Conservation (phyloP, 2,113 vertebrate species). For the Furnarius figulus region DNA sequence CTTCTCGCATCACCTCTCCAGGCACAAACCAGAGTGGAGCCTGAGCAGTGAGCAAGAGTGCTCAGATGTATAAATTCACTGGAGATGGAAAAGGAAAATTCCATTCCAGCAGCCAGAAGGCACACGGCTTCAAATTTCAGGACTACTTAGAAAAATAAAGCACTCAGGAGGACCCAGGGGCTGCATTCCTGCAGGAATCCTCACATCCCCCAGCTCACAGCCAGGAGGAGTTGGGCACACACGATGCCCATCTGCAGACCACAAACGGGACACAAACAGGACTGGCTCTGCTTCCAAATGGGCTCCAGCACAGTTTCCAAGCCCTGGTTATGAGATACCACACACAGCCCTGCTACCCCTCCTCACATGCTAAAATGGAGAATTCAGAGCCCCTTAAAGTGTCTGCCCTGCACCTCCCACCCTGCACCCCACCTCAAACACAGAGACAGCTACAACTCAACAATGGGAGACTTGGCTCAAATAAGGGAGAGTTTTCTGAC, state of each 20-base stretch:
- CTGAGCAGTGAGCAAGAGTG: background rate
- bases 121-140: background rate
- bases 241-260: background rate
- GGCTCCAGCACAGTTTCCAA: background rate
- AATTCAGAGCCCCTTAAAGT: background rate
- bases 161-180: background rate
- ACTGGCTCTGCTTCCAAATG: background rate
- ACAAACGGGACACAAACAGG: background rate
- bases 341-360: background rate
- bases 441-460: rapidly evolving
- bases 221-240: background rate
- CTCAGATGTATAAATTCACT: background rate
- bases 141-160: background rate
- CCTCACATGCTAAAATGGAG: background rate
- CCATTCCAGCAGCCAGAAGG: constrained; percentile 15
- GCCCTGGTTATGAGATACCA: background rate
- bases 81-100: background rate
- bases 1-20: background rate
- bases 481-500: background rate
- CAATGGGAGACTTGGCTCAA: background rate
- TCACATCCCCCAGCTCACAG: background rate
- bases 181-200: background rate
- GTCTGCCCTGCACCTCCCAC: background rate
- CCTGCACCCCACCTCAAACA: background rate
- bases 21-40: background rate